These are phyloP conservation scores for Henricia sp. DNA, from an alignment of 53 echinoderm and acorn worm genomes.

Conservation along the genomic window DNA sequence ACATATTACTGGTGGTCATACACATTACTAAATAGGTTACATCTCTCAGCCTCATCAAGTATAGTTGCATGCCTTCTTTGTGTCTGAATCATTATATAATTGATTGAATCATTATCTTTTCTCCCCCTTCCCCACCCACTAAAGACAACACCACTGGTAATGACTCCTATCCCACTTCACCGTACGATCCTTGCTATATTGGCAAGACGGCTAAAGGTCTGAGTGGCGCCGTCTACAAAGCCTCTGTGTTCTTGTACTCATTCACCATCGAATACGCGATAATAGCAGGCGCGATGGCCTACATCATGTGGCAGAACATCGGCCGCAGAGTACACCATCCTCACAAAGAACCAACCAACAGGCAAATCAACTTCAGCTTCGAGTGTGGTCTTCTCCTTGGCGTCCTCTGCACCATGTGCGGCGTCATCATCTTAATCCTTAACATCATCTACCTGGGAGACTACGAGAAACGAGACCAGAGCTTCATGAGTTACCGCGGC, in stretches of 20 bases:
- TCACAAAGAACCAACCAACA: slow-evolving; percentile 45
- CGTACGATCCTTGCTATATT: slow-evolving; percentile 67
- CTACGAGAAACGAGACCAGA: slow-evolving; percentile 79
- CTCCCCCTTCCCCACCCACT: neutral
- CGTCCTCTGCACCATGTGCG: slow-evolving; percentile 94
- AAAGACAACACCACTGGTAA: slow-evolving; percentile 35
- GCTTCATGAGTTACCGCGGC: slow-evolving; percentile 92
- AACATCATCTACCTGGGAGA: slow-evolving; percentile 93
- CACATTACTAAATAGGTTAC: too few relatives aligned
- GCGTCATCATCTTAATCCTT: slow-evolving; percentile 91
- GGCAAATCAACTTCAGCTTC: slow-evolving; percentile 73
- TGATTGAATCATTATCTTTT: too few relatives aligned
- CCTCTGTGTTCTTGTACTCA: slow-evolving; percentile 94
- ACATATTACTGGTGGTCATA: too few relatives aligned
- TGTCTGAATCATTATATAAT: too few relatives aligned
- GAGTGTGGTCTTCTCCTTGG: slow-evolving; percentile 90
- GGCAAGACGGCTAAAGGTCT: slow-evolving; percentile 83
- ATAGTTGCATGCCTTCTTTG: too few relatives aligned
- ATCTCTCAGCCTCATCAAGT: too few relatives aligned
- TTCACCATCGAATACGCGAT: slow-evolving; percentile 96
- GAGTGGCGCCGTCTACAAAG: slow-evolving; percentile 90
- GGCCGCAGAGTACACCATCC: slow-evolving; percentile 78
- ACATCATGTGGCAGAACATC: slow-evolving; percentile 99
- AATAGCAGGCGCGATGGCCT: slow-evolving; percentile 92
- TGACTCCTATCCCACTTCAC: too few relatives aligned